Base-by-base conservation (phyloP, 2,888 invertebrate genomes). In the Xanthostigma xanthostigma region DNA sequence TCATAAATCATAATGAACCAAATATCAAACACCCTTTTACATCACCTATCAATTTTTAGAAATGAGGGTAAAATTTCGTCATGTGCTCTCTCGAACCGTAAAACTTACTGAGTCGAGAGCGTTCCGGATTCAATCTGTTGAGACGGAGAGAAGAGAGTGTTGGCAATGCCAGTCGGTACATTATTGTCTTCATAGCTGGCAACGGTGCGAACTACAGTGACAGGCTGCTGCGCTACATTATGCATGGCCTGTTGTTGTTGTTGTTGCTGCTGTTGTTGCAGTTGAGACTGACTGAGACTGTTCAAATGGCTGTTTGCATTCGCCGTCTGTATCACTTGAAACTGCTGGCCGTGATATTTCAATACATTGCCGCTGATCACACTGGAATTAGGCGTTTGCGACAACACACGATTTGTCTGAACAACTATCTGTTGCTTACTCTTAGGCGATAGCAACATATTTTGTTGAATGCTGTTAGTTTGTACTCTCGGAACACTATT, bases 141-240 rank as follows among this genome's bases (percentile, higher is more conserved):
- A 27, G 27, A 27, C 34, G 42, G 43, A 27, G 48, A 48, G 38
- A 48, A 48, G 13, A 48, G 33, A 0, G 41, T 37, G 37, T 43
- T 48, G n/a, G 48, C 48, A 36, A 48, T 48, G n/a, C 48, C 41
- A 10, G 35, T 36, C 11, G 48, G 48, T 36, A 48, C 48, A 36
- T 48, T 48, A 33, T 48, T 48, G 33, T 48, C 48, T 48, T 48
- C 48, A 11, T 48, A 48, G 13, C 48, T 48, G 12, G 48, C 48
- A 8, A 48, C 48, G 5, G 48, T 48, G 11, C 48, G 39, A n/a
- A 48, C 48, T n/a, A 48, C 48, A 17, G 48, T 48, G 9, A 48
- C 36, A 9, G 48, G 42, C 36, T 41, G 48, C n/a, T 36, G 37
- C 1, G 33, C 8, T 8, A 34, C 11, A 34, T 34, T 27, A 14